Conservation (phyloP, 64 coral and sea anemone species). For the Porites australiensis region DNA sequence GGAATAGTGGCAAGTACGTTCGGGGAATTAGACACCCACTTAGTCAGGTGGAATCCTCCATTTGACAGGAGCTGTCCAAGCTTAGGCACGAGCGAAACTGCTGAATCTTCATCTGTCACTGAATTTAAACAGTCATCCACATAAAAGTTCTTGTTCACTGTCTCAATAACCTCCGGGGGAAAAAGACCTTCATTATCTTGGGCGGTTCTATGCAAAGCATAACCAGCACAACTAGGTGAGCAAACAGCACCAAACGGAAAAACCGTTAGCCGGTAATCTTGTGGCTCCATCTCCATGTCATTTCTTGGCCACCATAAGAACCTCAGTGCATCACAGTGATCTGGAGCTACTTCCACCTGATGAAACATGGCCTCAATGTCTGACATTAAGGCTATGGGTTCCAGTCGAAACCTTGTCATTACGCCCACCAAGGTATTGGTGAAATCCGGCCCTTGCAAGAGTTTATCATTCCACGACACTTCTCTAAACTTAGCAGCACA, state of each 20-base stretch:
- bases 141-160: slow-evolving; percentile 34
- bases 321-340: slow-evolving; percentile 38
- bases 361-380: slow-evolving; percentile 70
- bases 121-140: slow-evolving; percentile 45
- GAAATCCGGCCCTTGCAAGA: slow-evolving; percentile 59
- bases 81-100: neutral
- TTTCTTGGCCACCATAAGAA: slow-evolving; percentile 54
- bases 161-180: neutral
- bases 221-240: neutral
- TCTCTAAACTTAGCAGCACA: slow-evolving; percentile 63
- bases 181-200: slow-evolving; percentile 38
- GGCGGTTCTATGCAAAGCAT: slow-evolving; percentile 1
- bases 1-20: slow-evolving; percentile 15
- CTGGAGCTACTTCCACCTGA: slow-evolving; percentile 44
- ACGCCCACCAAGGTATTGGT: slow-evolving; percentile 63
- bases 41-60: slow-evolving; percentile 39
- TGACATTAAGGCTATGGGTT: slow-evolving; percentile 31
- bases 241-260: slow-evolving; percentile 10
- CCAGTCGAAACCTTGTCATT: slow-evolving; percentile 42
- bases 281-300: neutral
- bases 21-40: slow-evolving; percentile 24
- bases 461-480: slow-evolving; percentile 48
- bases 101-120: neutral
- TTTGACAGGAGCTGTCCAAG: neutral
- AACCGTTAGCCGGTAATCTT: slow-evolving; percentile 30